These are phyloP conservation scores for Daboia siamensis DNA, from an alignment of 2,113 vertebrate genomes.

Conservation along the genomic window DNA sequence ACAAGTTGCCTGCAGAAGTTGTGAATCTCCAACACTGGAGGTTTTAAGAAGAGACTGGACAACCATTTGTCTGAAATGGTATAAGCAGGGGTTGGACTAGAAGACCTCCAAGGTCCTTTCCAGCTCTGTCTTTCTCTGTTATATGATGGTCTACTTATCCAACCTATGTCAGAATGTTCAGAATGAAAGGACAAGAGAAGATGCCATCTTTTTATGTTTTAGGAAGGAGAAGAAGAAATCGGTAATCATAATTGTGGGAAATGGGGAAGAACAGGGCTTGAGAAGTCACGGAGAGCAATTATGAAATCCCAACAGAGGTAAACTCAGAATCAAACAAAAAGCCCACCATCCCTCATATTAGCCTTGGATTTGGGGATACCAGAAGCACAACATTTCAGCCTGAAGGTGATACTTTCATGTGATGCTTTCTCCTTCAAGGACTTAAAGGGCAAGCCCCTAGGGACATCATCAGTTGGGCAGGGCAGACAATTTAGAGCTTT, in stretches of 20 bases:
- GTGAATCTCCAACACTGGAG: neutral
- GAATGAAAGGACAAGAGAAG: neutral
- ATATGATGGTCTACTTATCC: neutral
- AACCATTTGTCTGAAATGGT: neutral
- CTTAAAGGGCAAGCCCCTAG: neutral
- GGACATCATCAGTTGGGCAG: neutral
- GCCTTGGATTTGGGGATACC: neutral
- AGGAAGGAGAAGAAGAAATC: neutral
- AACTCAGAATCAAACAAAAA: neutral
- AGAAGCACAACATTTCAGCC: neutral
- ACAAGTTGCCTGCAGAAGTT: neutral
- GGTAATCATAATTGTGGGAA: neutral
- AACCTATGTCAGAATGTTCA: neutral
- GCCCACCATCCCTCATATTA: neutral
- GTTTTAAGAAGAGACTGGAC: neutral
- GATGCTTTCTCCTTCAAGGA: neutral
- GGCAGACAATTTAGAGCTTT: neutral
- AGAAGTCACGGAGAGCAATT: neutral
- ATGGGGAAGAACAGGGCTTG: neutral
- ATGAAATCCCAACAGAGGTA: neutral
- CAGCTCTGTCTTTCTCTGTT: neutral
- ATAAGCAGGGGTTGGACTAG: neutral
- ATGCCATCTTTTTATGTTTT: neutral
- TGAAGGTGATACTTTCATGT: neutral
- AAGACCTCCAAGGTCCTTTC: neutral